Evolutionary conservation across 2,888 invertebrate species (phyloP).

Genomic region (Drosophila paramelanica): DNA sequence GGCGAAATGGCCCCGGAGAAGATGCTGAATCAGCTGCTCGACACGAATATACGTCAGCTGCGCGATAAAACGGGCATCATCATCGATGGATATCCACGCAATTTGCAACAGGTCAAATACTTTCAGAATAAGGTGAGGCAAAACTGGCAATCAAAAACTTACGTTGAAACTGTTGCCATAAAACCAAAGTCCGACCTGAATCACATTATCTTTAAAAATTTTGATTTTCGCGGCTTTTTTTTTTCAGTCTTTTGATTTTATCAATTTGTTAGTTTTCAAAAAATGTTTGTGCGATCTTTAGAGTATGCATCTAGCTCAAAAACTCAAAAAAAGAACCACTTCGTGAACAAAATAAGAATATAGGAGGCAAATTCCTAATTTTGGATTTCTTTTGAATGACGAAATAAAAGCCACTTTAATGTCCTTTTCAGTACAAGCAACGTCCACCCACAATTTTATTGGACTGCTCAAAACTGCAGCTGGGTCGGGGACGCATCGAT

Average conservation of each 20-base stretch:
- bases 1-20: constrained; percentile 94
- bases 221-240: too few species aligned
- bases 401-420: too few species aligned
- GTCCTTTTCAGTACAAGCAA: constrained; percentile 88
- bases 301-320: too few species aligned
- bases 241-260: too few species aligned
- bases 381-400: neutral
- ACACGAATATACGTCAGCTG: constrained; percentile 88
- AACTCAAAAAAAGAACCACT: too few species aligned
- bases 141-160: neutral
- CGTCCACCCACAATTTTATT: constrained; percentile 92
- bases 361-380: too few species aligned
- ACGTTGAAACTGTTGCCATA: too few species aligned
- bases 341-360: too few species aligned
- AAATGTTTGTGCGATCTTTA: too few species aligned
- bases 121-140: constrained; percentile 94
- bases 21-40: constrained; percentile 91
- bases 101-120: constrained; percentile 93
- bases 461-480: constrained; percentile 95
- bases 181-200: too few species aligned
- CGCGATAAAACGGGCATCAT: constrained; percentile 91
- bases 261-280: too few species aligned
- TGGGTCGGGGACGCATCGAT: constrained; percentile 93
- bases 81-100: constrained; percentile 97
- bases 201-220: too few species aligned